Evolutionary conservation across 2,888 invertebrate species (phyloP).

Genomic region (Koerneria pararmatus): DNA sequence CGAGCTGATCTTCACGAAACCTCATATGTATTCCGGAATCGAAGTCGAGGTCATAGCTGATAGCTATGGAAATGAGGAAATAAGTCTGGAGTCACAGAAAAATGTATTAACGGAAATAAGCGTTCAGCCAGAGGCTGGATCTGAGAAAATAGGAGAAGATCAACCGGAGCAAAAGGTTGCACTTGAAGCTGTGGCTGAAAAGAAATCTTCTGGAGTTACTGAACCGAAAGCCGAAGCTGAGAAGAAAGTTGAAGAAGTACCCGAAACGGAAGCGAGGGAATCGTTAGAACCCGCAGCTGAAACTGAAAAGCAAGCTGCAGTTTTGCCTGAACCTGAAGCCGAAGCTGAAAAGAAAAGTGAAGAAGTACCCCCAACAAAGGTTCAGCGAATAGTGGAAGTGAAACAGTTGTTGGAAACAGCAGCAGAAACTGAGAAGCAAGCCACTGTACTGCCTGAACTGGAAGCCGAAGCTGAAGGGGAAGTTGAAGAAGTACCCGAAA

Average conservation of each 20-base stretch:
- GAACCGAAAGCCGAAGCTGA: slow-evolving; percentile 5
- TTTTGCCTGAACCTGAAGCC: slow-evolving; percentile 18
- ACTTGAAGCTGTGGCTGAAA: slow-evolving; percentile 11
- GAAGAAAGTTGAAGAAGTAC: slow-evolving; percentile 12
- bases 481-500: neutral
- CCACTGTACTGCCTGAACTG: neutral
- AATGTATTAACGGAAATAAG: too few species aligned
- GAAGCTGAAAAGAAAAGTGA: slow-evolving; percentile 16
- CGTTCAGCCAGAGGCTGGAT: too few species aligned
- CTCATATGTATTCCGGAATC: slow-evolving; percentile 16
- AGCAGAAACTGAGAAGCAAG: neutral
- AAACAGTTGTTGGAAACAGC: neutral
- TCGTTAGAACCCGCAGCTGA: neutral
- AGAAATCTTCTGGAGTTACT: slow-evolving; percentile 23
- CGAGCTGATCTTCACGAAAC: slow-evolving; percentile 22
- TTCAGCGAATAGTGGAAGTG: neutral
- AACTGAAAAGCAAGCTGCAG: slow-evolving; percentile 10
- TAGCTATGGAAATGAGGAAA: slow-evolving; percentile 1
- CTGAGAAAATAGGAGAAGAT: too few species aligned
- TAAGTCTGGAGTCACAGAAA: neutral
- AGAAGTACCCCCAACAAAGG: slow-evolving; percentile 10
- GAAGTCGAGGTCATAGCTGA: slow-evolving; percentile 25
- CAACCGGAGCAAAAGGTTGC: neutral
- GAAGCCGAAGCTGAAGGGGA: slow-evolving; percentile 2
- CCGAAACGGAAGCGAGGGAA: neutral